A percentile compares a stretch with the other conserved stretches of the same genome.
phyloP scores from a whole-genome alignment of 2,113 vertebrate species.

The Bombycilla garrulus region DNA sequence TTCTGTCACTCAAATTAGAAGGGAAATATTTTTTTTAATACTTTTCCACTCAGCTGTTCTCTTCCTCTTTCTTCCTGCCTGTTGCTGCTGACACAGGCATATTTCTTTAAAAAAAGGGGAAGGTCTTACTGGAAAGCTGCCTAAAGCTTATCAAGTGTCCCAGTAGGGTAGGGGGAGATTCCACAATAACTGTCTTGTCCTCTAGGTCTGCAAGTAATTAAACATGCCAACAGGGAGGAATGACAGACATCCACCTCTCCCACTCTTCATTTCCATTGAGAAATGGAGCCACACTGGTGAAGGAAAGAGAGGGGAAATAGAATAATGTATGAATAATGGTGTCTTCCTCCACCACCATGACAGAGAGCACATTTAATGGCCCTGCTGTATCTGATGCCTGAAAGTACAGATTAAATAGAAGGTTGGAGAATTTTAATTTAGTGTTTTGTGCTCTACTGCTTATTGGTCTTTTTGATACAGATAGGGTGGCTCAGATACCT shows the following conservation, averaged over 20 bases:
- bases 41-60: constrained; percentile 43
- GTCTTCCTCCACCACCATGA: not conserved
- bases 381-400: not conserved
- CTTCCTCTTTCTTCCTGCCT: constrained; percentile 41
- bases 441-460: not conserved
- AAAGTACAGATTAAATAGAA: not conserved
- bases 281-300: not conserved
- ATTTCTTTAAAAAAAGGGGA: constrained; percentile 49
- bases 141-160: not conserved
- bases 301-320: not conserved
- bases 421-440: not conserved
- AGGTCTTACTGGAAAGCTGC: constrained; percentile 39
- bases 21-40: not conserved
- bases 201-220: not conserved
- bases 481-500: not conserved
- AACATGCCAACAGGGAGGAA: not conserved
- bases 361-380: not conserved
- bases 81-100: constrained; percentile 37
- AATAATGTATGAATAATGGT: not conserved
- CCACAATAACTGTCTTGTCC: not conserved
- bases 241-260: not conserved
- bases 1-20: constrained; percentile 50
- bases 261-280: not conserved
- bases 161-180: not conserved
- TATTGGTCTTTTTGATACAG: not conserved